Conservation (phyloP, 2,113 vertebrate species). For the Tachycineta bicolor region DNA sequence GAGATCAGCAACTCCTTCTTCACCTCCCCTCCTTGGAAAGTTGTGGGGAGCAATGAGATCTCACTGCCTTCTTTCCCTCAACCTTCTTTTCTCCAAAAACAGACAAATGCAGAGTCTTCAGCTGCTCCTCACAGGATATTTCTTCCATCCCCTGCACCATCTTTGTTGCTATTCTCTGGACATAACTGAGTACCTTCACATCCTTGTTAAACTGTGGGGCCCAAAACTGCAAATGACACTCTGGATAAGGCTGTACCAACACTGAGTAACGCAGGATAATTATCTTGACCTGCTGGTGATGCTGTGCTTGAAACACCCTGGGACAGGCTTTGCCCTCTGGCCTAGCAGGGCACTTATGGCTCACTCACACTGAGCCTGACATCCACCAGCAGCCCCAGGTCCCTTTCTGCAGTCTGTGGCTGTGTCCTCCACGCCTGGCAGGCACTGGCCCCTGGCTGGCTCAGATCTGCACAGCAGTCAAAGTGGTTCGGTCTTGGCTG, state of each 20-base stretch:
- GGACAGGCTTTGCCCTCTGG: neutral
- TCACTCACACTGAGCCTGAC: neutral
- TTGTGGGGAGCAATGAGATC: neutral
- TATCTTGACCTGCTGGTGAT: neutral
- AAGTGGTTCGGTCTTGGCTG: too few relatives aligned
- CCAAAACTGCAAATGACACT: neutral
- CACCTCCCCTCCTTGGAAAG: neutral
- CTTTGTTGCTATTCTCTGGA: neutral
- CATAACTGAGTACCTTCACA: neutral
- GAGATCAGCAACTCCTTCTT: neutral
- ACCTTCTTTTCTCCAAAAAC: neutral
- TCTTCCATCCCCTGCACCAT: neutral
- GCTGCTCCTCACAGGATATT: accelerated
- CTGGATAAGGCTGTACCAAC: neutral
- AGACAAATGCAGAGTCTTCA: neutral
- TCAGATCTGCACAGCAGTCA: too few relatives aligned
- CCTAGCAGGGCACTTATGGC: accelerated
- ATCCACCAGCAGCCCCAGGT: neutral
- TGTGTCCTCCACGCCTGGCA: too few relatives aligned
- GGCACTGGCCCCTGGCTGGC: too few relatives aligned
- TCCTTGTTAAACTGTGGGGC: neutral
- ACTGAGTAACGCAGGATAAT: neutral
- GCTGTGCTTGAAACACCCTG: neutral
- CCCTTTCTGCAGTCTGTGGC: neutral
- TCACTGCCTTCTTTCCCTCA: neutral